Conservation (phyloP, 2,113 vertebrate genomes). For the Pedetes capensis region DNA sequence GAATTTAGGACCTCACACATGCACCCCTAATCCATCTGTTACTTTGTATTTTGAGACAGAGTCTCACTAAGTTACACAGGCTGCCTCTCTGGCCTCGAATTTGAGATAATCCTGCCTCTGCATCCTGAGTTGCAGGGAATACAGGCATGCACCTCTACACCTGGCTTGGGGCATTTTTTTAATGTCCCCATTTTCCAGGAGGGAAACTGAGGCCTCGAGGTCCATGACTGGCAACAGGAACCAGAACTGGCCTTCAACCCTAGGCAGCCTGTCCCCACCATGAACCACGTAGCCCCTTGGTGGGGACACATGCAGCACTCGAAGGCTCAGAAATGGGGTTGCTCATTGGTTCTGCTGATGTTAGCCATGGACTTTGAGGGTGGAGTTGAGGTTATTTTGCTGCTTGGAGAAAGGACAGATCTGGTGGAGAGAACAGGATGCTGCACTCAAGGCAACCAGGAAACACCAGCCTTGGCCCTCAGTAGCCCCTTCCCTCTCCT, state of each 20-base stretch:
- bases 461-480: neutral
- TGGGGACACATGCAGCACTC: neutral
- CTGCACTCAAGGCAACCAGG: neutral
- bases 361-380: neutral
- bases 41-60: too few species aligned
- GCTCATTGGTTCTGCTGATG: neutral
- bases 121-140: too few species aligned
- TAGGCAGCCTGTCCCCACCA: neutral
- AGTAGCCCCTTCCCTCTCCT: too few species aligned
- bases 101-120: too few species aligned
- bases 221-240: rapidly evolving
- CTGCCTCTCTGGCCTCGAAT: too few species aligned
- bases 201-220: neutral
- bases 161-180: too few species aligned
- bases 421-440: neutral
- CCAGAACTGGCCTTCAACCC: neutral
- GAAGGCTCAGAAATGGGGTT: neutral
- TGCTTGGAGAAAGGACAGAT: neutral
- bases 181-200: neutral
- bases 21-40: too few species aligned
- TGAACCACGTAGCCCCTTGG: rapidly evolving
- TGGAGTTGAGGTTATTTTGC: neutral
- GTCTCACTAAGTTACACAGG: too few species aligned
- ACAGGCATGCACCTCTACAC: too few species aligned
- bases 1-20: too few species aligned